Percentiles rank a stretch among this genome's conserved stretches.
These are phyloP conservation scores for Macropis europaea DNA, from an alignment of 2,888 invertebrate genomes.

Conservation along the genomic window DNA sequence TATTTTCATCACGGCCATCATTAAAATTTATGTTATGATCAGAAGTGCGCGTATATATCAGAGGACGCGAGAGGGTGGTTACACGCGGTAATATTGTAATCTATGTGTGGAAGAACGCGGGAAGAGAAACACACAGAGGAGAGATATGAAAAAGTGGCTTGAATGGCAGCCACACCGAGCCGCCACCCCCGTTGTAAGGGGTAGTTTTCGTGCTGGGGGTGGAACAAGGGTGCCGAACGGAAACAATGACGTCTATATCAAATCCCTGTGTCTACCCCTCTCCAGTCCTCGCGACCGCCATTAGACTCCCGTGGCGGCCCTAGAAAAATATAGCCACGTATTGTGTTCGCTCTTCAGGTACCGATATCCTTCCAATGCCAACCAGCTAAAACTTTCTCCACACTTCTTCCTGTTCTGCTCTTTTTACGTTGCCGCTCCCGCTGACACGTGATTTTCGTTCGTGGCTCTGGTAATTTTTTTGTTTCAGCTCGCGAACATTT, in stretches of 20 bases:
- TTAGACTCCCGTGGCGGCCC: constrained; percentile 73
- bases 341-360: constrained; percentile 69
- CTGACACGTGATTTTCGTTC: no score
- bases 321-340: constrained; percentile 75
- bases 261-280: constrained; percentile 68
- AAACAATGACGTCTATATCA: constrained; percentile 78
- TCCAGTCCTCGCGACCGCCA: constrained; percentile 70
- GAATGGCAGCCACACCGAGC: constrained; percentile 71
- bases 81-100: constrained; percentile 78
- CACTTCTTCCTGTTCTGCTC: constrained; percentile 22
- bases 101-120: constrained; percentile 78
- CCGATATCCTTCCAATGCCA: constrained; percentile 58
- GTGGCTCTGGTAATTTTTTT: no score
- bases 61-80: constrained; percentile 60
- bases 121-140: constrained; percentile 71
- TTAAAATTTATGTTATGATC: constrained; percentile 80
- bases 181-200: constrained; percentile 72
- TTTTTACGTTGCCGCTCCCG: no score
- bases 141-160: constrained; percentile 78
- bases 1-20: constrained; percentile 79
- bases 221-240: constrained; percentile 66
- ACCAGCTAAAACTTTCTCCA: constrained; percentile 56
- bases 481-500: no score
- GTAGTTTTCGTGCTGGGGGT: constrained; percentile 69
- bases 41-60: constrained; percentile 77